phyloP scores from a whole-genome alignment of 2,888 invertebrate species.

The Colostygia pectinataria region DNA sequence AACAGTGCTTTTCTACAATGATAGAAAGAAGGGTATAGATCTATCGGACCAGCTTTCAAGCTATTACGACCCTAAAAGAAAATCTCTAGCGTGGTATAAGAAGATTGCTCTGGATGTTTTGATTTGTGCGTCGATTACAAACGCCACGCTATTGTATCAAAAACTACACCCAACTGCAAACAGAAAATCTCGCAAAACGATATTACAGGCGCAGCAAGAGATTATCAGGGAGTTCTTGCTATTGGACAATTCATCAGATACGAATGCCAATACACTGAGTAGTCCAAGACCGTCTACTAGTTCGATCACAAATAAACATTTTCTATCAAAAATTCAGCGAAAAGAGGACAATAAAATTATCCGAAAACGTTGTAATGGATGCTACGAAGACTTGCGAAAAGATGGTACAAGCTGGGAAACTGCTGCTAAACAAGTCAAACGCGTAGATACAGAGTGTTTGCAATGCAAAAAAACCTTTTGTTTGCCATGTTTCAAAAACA shows the following conservation, averaged over 20 bases:
- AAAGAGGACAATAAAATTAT: slow-evolving; percentile 31
- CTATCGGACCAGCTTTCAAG: slow-evolving; percentile 2
- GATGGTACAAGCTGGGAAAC: not conserved
- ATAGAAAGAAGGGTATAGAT: slow-evolving; percentile 5
- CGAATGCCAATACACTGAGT: slow-evolving; percentile 27
- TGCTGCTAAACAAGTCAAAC: slow-evolving; percentile 32
- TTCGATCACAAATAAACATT: slow-evolving; percentile 26
- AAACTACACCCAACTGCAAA: slow-evolving; percentile 29
- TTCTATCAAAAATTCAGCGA: slow-evolving; percentile 27
- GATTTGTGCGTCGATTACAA: slow-evolving; percentile 17
- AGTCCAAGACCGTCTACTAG: slow-evolving; percentile 30
- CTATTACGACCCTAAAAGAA: slow-evolving; percentile 25
- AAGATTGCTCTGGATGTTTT: slow-evolving; percentile 29
- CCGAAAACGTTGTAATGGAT: slow-evolving; percentile 30
- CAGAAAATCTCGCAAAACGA: slow-evolving; percentile 12
- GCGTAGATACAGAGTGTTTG: slow-evolving; percentile 32
- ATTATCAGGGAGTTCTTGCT: slow-evolving; percentile 25
- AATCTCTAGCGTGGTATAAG: slow-evolving; percentile 32
- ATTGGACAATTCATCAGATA: slow-evolving; percentile 27
- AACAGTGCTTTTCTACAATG: not conserved
- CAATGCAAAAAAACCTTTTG: slow-evolving; percentile 33
- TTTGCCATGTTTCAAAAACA: slow-evolving; percentile 15
- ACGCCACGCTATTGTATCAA: slow-evolving; percentile 30
- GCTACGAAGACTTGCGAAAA: slow-evolving; percentile 18
- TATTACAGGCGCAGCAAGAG: slow-evolving; percentile 25